A percentile compares a stretch with the other conserved stretches of the same genome.
phyloP scores from a whole-genome alignment of 2,888 invertebrate genomes.

The Polydrusus cervinus region DNA sequence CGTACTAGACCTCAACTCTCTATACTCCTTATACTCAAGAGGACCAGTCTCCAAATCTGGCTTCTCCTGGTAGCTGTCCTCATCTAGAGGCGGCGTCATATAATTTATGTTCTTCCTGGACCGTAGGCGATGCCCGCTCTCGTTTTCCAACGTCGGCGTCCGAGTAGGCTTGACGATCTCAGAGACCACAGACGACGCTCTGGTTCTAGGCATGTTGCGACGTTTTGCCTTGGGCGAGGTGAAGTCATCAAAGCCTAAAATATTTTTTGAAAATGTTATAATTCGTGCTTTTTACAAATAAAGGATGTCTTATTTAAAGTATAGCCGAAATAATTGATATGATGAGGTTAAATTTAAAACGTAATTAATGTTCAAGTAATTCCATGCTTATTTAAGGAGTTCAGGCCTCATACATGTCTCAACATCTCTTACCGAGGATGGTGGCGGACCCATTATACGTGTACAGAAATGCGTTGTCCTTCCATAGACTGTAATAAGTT shows the following conservation, averaged over 20 bases:
- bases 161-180: slow-evolving; percentile 41
- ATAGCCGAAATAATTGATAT: too few relatives aligned
- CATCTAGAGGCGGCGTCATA: slow-evolving; percentile 69
- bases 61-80: slow-evolving; percentile 66
- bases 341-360: too few relatives aligned
- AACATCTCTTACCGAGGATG: too few relatives aligned
- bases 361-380: too few relatives aligned
- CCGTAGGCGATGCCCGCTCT: slow-evolving; percentile 67
- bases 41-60: slow-evolving; percentile 60
- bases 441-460: too few relatives aligned
- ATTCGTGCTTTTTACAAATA: neutral
- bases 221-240: slow-evolving; percentile 57
- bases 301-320: too few relatives aligned
- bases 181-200: slow-evolving; percentile 55
- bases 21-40: slow-evolving; percentile 60
- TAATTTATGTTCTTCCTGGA: slow-evolving; percentile 69
- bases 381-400: too few relatives aligned
- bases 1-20: slow-evolving; percentile 66
- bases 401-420: too few relatives aligned
- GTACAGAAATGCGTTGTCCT: too few relatives aligned
- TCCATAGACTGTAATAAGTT: too few relatives aligned
- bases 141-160: slow-evolving; percentile 26
- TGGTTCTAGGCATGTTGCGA: slow-evolving; percentile 56
- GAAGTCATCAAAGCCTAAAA: slow-evolving; percentile 56
- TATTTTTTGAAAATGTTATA: neutral